Evolutionary conservation across 2,113 vertebrate species (phyloP).

Genomic region (Pimephales promelas): DNA sequence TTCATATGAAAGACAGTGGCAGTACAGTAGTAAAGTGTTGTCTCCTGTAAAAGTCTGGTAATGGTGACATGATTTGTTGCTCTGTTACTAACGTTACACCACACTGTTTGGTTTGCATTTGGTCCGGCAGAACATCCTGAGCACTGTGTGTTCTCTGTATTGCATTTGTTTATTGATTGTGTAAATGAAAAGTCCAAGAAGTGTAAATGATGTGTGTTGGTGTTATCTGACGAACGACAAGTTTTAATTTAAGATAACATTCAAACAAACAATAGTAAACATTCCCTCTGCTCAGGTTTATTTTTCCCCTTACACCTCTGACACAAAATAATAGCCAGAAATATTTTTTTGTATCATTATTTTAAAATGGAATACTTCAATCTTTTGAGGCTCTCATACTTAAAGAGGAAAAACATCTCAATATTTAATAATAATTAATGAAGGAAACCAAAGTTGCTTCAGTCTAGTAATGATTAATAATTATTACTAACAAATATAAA

Average conservation of each 20-base stretch:
- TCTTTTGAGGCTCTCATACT: too few relatives aligned
- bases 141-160: neutral
- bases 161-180: neutral
- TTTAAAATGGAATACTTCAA: too few relatives aligned
- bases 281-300: neutral
- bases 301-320: too few relatives aligned
- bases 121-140: neutral
- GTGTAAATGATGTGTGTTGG: neutral
- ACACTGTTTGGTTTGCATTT: neutral
- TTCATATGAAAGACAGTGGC: conserved; percentile 36
- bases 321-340: too few relatives aligned
- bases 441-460: too few relatives aligned
- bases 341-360: too few relatives aligned
- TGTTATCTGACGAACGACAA: neutral
- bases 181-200: neutral
- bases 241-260: neutral
- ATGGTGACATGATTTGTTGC: neutral
- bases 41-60: neutral
- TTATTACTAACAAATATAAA: too few relatives aligned
- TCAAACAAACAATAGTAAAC: neutral
- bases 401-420: too few relatives aligned
- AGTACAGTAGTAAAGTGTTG: conserved; percentile 38
- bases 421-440: too few relatives aligned
- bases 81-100: neutral
- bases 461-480: too few relatives aligned